Evolutionary conservation across 2,888 invertebrate genomes (phyloP).

Genomic region (Parascotia fuliginaria): DNA sequence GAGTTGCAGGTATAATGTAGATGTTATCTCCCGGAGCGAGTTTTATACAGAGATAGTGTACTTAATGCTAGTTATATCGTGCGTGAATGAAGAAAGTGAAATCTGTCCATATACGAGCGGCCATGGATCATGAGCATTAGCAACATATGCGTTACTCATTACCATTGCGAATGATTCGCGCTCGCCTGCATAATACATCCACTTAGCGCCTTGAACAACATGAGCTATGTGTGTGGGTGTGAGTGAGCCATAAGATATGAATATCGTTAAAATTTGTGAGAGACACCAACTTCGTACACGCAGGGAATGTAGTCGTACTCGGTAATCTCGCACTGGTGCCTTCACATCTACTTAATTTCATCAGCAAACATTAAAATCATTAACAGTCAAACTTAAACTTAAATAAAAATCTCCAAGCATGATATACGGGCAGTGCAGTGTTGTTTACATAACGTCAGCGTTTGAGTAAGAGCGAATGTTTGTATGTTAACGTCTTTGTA

Average conservation of each 20-base stretch:
- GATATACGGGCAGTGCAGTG: constrained; percentile 4
- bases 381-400: constrained; percentile 13
- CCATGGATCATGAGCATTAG: constrained; percentile 10
- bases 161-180: constrained; percentile 23
- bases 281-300: neutral
- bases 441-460: constrained; percentile 25
- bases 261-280: constrained; percentile 4
- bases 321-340: constrained; percentile 8
- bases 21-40: neutral
- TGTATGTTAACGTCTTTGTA: constrained; percentile 33
- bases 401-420: constrained; percentile 14
- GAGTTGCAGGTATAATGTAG: neutral
- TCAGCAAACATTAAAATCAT: constrained; percentile 8
- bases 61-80: constrained; percentile 14
- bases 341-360: constrained; percentile 11
- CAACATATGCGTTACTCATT: constrained; percentile 29
- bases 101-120: constrained; percentile 23
- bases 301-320: constrained; percentile 6
- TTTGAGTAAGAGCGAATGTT: neutral
- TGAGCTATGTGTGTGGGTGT: neutral
- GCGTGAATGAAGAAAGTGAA: constrained; percentile 10
- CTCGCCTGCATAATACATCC: constrained; percentile 19
- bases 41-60: constrained; percentile 9
- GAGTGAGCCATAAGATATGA: constrained; percentile 12
- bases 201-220: constrained; percentile 15